A percentile compares a stretch with the other conserved stretches of the same genome.
Evolutionary conservation across 2,113 vertebrate genomes (phyloP).

Genomic region (Bostrychus sinensis): DNA sequence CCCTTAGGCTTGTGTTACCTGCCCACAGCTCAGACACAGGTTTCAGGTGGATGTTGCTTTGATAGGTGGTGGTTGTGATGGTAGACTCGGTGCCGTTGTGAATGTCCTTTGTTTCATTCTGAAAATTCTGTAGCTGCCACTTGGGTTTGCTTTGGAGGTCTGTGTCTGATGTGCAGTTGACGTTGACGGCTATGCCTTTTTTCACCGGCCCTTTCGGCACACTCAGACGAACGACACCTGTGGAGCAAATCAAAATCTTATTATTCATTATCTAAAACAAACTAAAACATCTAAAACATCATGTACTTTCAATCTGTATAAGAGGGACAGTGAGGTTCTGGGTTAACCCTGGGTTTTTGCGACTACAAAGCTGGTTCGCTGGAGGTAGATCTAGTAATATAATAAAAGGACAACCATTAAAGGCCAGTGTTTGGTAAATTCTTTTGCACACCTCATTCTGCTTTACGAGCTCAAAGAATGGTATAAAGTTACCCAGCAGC

Average conservation of each 20-base stretch:
- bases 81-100: slow-evolving; percentile 30
- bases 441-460: too few species aligned
- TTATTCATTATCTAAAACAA: too few species aligned
- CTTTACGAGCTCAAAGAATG: too few species aligned
- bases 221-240: slow-evolving; percentile 34
- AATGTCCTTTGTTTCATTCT: neutral
- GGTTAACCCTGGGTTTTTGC: too few species aligned
- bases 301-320: too few species aligned
- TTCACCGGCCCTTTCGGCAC: neutral
- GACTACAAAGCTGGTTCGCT: too few species aligned
- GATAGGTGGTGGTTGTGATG: accelerated
- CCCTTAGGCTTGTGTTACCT: slow-evolving; percentile 60
- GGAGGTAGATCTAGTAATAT: too few species aligned
- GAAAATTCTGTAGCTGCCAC: slow-evolving; percentile 11
- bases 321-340: too few species aligned
- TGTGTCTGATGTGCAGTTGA: neutral
- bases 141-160: accelerated
- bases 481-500: too few species aligned
- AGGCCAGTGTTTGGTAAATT: too few species aligned
- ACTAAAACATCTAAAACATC: too few species aligned
- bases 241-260: neutral
- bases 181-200: accelerated
- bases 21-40: slow-evolving; percentile 40
- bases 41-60: accelerated
- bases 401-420: too few species aligned